Evolutionary conservation across 2,113 vertebrate species (phyloP).

Genomic region (Recurvirostra avosetta): DNA sequence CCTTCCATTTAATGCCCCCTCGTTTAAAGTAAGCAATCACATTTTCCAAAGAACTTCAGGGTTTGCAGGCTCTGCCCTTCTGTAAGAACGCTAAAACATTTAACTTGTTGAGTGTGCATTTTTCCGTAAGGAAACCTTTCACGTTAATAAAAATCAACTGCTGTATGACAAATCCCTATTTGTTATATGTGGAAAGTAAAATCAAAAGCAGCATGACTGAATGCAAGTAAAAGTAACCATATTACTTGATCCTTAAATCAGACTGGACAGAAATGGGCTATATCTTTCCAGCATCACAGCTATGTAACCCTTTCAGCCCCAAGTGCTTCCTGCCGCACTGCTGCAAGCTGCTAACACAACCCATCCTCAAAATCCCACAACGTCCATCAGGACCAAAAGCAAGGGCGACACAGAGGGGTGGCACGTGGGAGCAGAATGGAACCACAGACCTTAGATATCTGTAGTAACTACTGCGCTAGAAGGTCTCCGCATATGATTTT

Average conservation of each 20-base stretch:
- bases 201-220: not conserved
- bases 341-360: not conserved
- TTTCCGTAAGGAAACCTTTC: not conserved
- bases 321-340: not conserved
- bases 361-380: not conserved
- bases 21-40: not conserved
- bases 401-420: not conserved
- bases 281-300: not conserved
- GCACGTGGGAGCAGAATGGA: not conserved
- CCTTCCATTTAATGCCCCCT: not conserved
- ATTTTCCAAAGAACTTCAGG: not conserved
- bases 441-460: fast-evolving
- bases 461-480: not conserved
- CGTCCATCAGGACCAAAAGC: not conserved
- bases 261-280: not conserved
- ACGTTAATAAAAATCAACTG: not conserved
- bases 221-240: not conserved
- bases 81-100: not conserved
- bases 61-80: not conserved
- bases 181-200: not conserved
- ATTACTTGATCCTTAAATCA: not conserved
- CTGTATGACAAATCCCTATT: not conserved
- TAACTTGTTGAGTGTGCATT: not conserved
- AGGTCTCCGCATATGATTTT: fast-evolving
- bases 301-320: not conserved